phyloP scores from a whole-genome alignment of 2,888 invertebrate genomes.

The Patella pellucida region DNA sequence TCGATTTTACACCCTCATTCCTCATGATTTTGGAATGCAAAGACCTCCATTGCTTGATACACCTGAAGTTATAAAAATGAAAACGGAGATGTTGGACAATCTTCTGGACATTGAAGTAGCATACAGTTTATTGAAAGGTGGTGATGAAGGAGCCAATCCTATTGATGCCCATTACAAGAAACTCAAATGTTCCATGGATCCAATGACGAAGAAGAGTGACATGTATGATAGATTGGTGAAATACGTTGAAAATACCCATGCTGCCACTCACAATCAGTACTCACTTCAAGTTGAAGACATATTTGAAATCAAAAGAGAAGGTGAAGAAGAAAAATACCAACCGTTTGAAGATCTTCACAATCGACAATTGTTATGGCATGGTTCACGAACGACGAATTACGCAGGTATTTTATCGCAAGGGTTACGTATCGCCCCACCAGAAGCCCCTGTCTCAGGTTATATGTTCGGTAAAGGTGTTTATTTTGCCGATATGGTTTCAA shows the following conservation, averaged over 20 bases:
- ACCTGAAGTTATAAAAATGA: slow-evolving; percentile 79
- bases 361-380: slow-evolving; percentile 93
- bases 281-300: slow-evolving; percentile 79
- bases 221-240: slow-evolving; percentile 82
- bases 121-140: slow-evolving; percentile 83
- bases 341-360: slow-evolving; percentile 89
- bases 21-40: slow-evolving; percentile 91
- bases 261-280: slow-evolving; percentile 86
- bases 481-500: slow-evolving; percentile 99
- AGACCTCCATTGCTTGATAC: slow-evolving; percentile 86
- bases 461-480: slow-evolving; percentile 99
- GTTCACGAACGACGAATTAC: slow-evolving; percentile 93
- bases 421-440: slow-evolving; percentile 96
- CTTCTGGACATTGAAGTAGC: slow-evolving; percentile 96
- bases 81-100: slow-evolving; percentile 90
- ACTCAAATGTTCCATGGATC: slow-evolving; percentile 85
- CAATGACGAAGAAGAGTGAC: slow-evolving; percentile 76
- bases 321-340: slow-evolving; percentile 79
- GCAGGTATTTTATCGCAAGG: slow-evolving; percentile 90
- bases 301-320: slow-evolving; percentile 70
- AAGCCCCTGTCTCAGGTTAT: slow-evolving; percentile 85
- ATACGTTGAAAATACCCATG: slow-evolving; percentile 94
- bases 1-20: slow-evolving; percentile 93
- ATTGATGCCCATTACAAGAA: slow-evolving; percentile 90
- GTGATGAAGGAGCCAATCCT: slow-evolving; percentile 76